phyloP scores from a whole-genome alignment of 1,140 invertebrate species.

The Drosophila baimaii region DNA sequence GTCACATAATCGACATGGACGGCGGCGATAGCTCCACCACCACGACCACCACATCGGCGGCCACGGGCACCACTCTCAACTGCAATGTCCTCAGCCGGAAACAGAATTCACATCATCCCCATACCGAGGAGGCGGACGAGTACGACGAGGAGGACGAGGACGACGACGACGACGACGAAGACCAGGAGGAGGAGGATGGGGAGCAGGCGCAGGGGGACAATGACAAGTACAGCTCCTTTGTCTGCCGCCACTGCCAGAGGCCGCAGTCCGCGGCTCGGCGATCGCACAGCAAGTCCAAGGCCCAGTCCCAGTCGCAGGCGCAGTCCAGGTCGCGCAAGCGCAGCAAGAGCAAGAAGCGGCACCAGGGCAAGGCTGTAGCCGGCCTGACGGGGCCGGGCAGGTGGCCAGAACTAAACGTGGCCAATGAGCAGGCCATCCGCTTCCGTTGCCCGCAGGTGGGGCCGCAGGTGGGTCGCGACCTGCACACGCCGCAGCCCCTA shows the following conservation, averaged over 20 bases:
- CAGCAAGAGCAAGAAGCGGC: constrained; percentile 61
- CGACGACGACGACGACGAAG: background rate
- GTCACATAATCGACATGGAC: constrained; percentile 71
- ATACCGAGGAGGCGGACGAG: constrained; percentile 18
- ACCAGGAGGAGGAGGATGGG: constrained; percentile 4
- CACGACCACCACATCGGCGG: constrained; percentile 41
- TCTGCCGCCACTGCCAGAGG: constrained; percentile 73
- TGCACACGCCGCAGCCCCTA: constrained; percentile 69
- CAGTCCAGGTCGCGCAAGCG: constrained; percentile 53
- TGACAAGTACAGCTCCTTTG: constrained; percentile 14
- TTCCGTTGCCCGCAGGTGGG: constrained; percentile 82
- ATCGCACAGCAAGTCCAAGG: constrained; percentile 28
- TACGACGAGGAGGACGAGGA: constrained; percentile 29
- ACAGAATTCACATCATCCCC: background rate
- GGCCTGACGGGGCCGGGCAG: constrained; percentile 9
- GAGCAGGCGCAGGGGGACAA: constrained; percentile 1
- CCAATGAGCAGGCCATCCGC: constrained; percentile 79
- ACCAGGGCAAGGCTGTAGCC: constrained; percentile 7
- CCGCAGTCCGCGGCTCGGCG: constrained; percentile 56
- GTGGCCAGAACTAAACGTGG: constrained; percentile 67
- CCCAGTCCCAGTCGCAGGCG: constrained; percentile 36
- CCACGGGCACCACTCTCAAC: constrained; percentile 45
- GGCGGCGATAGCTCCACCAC: constrained; percentile 53
- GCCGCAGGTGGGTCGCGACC: constrained; percentile 74
- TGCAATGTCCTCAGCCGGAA: constrained; percentile 23